phyloP scores from a whole-genome alignment of 2,888 invertebrate genomes.

The Sinohyriopsis cumingii region DNA sequence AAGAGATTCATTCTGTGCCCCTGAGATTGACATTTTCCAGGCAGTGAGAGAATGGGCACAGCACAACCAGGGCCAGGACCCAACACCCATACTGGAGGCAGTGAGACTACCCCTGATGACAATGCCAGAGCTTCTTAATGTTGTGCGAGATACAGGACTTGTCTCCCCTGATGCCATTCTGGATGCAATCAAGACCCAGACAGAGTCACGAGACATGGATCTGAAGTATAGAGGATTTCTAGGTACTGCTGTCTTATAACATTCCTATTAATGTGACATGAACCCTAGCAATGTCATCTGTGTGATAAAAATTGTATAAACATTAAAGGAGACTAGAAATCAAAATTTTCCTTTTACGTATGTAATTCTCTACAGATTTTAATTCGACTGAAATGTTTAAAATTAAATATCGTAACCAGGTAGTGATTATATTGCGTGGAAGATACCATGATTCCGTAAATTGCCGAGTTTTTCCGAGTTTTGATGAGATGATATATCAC shows the following conservation, averaged over 20 bases:
- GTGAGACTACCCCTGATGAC: slow-evolving; percentile 90
- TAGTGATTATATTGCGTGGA: too few species aligned
- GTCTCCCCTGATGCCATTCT: slow-evolving; percentile 91
- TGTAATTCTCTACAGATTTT: too few species aligned
- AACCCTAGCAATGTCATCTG: background rate
- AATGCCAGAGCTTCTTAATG: slow-evolving; percentile 87
- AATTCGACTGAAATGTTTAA: too few species aligned
- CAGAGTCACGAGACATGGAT: slow-evolving; percentile 83
- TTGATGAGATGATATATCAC: too few species aligned
- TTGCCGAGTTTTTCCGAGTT: too few species aligned
- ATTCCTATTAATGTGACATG: background rate
- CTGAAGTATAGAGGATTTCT: slow-evolving; percentile 85
- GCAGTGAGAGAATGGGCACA: slow-evolving; percentile 91
- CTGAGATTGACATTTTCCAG: slow-evolving; percentile 94
- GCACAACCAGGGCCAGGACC: slow-evolving; percentile 80
- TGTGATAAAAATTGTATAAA: too few species aligned
- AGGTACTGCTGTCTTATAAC: slow-evolving; percentile 39
- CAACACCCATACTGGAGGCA: slow-evolving; percentile 61
- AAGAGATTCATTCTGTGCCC: slow-evolving; percentile 95
- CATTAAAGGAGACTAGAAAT: too few species aligned
- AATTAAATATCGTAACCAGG: too few species aligned
- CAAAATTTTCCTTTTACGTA: too few species aligned
- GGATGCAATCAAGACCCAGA: slow-evolving; percentile 93
- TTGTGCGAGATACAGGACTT: slow-evolving; percentile 89
- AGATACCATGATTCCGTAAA: too few species aligned